A percentile compares a stretch with the other conserved stretches of the same genome.
These are phyloP conservation scores for Rotaria magnacalcarata DNA, from an alignment of 2,888 invertebrate species.

Conservation along the genomic window DNA sequence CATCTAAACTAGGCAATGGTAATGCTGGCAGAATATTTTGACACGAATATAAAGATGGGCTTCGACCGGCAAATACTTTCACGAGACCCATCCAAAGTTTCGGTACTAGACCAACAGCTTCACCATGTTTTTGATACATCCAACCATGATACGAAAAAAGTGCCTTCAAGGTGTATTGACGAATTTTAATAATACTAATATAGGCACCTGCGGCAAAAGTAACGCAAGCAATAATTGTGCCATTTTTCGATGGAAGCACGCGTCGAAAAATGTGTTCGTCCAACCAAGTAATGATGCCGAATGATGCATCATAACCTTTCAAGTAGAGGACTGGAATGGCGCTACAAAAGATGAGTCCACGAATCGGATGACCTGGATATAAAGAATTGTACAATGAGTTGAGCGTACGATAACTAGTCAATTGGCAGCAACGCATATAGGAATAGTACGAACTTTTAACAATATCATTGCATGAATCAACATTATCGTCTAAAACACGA, in stretches of 20 bases:
- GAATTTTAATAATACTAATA: slow-evolving; percentile 76
- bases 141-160: slow-evolving; percentile 94
- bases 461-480: slow-evolving; percentile 93
- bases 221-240: slow-evolving; percentile 7
- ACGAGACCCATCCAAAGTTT: slow-evolving; percentile 78
- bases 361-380: slow-evolving; percentile 80
- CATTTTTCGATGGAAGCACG: slow-evolving; percentile 39
- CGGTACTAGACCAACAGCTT: slow-evolving; percentile 69
- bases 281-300: slow-evolving; percentile 74
- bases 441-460: slow-evolving; percentile 89
- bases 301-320: slow-evolving; percentile 74
- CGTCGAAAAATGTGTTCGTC: slow-evolving; percentile 67
- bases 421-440: slow-evolving; percentile 89
- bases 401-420: slow-evolving; percentile 81
- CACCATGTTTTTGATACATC: slow-evolving; percentile 89
- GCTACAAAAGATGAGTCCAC: slow-evolving; percentile 70
- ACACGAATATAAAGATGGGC: slow-evolving; percentile 87
- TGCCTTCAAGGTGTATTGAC: slow-evolving; percentile 77
- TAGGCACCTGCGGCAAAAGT: slow-evolving; percentile 71
- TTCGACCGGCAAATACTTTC: slow-evolving; percentile 77
- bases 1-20: slow-evolving; percentile 78
- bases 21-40: slow-evolving; percentile 90
- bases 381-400: slow-evolving; percentile 90
- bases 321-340: slow-evolving; percentile 63
- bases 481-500: slow-evolving; percentile 72